Base-by-base conservation (phyloP, 2,797 vertebrate genomes). In the Paramormyrops hopkinsi region DNA sequence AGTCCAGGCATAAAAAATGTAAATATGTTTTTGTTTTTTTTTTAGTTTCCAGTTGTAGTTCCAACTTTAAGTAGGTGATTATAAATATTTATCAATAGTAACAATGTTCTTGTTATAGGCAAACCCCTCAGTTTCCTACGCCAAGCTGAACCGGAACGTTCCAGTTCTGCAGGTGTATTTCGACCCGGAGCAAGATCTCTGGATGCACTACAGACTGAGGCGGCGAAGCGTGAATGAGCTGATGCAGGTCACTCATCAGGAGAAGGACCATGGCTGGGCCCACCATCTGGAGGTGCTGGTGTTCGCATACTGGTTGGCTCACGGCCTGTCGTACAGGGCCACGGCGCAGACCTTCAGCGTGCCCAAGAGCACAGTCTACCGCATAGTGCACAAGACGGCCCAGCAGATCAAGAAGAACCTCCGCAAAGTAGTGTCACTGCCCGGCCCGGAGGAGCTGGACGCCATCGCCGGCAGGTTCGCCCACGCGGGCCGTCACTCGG, bases 261-360 rank as follows among this genome's bases (percentile, higher is more conserved):
- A 89, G 56, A 88, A 89, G 86, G 88, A 89, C 76, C 91, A 90
- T 14, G 90, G 90, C 4, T 90, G 90, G 90, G 89, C 88, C 22
- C 62, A 89, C 48, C 48, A 87, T 6, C 44, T 92, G 25, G 89
- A 90, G 73, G 46, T 89, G 11, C 89, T 92, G 6, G 88, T 92
- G 48, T 91, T 88, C 9, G 37, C 82, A 2, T 88, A 91, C 88
- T 91, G 90, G 89, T 51, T 92, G 50, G 89, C 90, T 4, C 88
- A 90, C 33, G 89, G 89, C 73, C 89, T 90, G 4, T 91, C 89
- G 2, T 90, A 86, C 76, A 33, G 54, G 29, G 62, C 90, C 3
- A 86, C 90, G 6, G 65, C 84, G 1, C 56, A 65, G 19, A 79
- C 89, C 33, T 90, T 91, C 9, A 85, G 50, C 84, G 86, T 90